These are phyloP conservation scores for Drosophila lowei DNA, from an alignment of 1,140 invertebrate species.

Conservation along the genomic window DNA sequence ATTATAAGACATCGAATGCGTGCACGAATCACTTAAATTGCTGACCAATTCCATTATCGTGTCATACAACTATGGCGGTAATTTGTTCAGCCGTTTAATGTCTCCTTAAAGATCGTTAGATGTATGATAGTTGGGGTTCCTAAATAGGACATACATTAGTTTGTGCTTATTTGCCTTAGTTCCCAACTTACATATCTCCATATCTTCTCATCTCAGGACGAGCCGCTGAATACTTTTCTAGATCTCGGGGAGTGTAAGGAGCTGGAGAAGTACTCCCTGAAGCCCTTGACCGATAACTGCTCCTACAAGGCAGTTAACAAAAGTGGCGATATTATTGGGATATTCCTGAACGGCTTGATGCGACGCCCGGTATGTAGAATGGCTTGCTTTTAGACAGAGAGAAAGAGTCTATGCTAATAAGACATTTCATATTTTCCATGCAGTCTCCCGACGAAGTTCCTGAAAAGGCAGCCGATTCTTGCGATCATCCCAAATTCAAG, in stretches of 20 bases:
- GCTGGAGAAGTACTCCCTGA: slow-evolving; percentile 86
- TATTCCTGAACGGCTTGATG: slow-evolving; percentile 82
- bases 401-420: neutral
- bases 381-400: neutral
- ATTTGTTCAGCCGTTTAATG: slow-evolving; percentile 44
- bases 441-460: slow-evolving; percentile 34
- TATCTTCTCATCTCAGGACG: slow-evolving; percentile 85
- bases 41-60: slow-evolving; percentile 46
- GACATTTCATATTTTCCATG: neutral
- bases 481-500: slow-evolving; percentile 85
- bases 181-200: neutral
- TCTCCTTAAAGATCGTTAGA: slow-evolving; percentile 16
- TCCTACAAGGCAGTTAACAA: slow-evolving; percentile 86
- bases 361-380: slow-evolving; percentile 58
- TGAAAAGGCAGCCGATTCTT: slow-evolving; percentile 74
- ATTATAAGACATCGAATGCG: slow-evolving; percentile 43
- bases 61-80: slow-evolving; percentile 40
- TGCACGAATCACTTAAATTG: slow-evolving; percentile 59
- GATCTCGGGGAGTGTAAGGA: slow-evolving; percentile 85
- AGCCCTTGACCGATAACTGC: slow-evolving; percentile 85
- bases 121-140: neutral
- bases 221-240: slow-evolving; percentile 86
- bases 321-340: slow-evolving; percentile 86
- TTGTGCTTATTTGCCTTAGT: neutral
- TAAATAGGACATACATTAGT: too few relatives aligned